Base-by-base conservation (phyloP, 1,140 invertebrate species). In the Augochlora pura region DNA sequence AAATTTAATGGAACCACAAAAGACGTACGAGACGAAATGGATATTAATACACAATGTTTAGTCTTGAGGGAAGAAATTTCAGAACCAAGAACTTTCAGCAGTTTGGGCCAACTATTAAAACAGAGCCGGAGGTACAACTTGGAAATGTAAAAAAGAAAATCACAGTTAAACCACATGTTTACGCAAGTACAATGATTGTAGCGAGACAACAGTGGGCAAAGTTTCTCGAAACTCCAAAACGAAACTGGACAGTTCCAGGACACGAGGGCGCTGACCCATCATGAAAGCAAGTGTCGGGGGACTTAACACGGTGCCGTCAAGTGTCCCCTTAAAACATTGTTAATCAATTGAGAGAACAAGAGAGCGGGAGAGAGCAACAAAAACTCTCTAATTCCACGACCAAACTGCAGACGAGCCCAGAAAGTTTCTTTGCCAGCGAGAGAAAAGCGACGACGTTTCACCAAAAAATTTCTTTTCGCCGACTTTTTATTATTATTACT, bases 341-440 rank as follows among this genome's bases (percentile, higher is more conserved):
- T 78, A 78, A 78, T 78, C 62, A 78, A 78, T 78, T 72, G 76
- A 42, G 69, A 25, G 76, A 72, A 78, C 76, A 77, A 38, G 18
- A 72, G 69, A 64, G 60, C 63, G 69, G 54, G 52, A 57, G 42
- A 52, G 32, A 72, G 49, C 69, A 23, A 25, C 46, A 16, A n/a
- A 71, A 69, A 39, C 32, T 64, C 68, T 77, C 68, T 77, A 70
- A 70, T 77, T 77, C 42, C 57, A 68, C 69, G 67, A 23, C 66
- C 21, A n/a, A 57, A 70, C 57, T 38, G 16, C 54, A n/a, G 18
- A 32, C 32, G 32, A n/a, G n/a, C 32, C 21, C 49, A 16, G 21
- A 14, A n/a, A 63, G 1, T 46, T 49, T 25, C 39, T 23, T 49
- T 10, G 21, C 6, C 21, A 8, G 21, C 39, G 63, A n/a, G 23